phyloP scores from a whole-genome alignment of 2,888 invertebrate genomes.

The Cataglyphis cursor region DNA sequence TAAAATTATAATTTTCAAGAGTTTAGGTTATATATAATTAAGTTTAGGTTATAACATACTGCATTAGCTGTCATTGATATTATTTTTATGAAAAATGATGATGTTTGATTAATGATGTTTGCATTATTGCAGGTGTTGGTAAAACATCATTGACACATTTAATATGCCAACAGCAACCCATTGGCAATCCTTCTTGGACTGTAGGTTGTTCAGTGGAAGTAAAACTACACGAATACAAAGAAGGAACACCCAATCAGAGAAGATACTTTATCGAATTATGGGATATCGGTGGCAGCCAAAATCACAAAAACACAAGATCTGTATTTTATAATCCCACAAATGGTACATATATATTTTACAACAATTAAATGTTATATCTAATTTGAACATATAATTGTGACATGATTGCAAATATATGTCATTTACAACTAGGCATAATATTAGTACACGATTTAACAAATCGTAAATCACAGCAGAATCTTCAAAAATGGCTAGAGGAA shows the following conservation, averaged over 20 bases:
- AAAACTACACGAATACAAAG: slow-evolving; percentile 97
- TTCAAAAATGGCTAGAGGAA: slow-evolving; percentile 97
- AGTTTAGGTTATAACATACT: slow-evolving; percentile 36
- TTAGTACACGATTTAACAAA: slow-evolving; percentile 99
- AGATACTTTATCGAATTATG: slow-evolving; percentile 98
- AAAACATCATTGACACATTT: slow-evolving; percentile 98
- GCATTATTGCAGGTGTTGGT: slow-evolving; percentile 92
- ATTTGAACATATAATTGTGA: background rate
- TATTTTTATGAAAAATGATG: background rate
- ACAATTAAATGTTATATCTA: background rate
- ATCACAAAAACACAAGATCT: slow-evolving; percentile 96
- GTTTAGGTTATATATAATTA: slow-evolving; percentile 39
- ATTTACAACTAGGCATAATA: slow-evolving; percentile 91
- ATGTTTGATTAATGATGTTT: background rate
- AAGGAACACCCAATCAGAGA: slow-evolving; percentile 96
- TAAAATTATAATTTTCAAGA: background rate
- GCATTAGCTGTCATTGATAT: background rate
- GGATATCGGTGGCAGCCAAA: slow-evolving; percentile 98
- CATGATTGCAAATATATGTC: slow-evolving; percentile 40
- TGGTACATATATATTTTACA: slow-evolving; percentile 88
- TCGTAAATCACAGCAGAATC: slow-evolving; percentile 97
- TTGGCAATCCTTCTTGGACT: slow-evolving; percentile 96
- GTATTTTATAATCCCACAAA: slow-evolving; percentile 98
- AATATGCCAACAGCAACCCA: slow-evolving; percentile 95
- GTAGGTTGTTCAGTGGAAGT: slow-evolving; percentile 98